Evolutionary conservation across 1,140 invertebrate species (phyloP).

Genomic region (Neotoxoptera formosana): DNA sequence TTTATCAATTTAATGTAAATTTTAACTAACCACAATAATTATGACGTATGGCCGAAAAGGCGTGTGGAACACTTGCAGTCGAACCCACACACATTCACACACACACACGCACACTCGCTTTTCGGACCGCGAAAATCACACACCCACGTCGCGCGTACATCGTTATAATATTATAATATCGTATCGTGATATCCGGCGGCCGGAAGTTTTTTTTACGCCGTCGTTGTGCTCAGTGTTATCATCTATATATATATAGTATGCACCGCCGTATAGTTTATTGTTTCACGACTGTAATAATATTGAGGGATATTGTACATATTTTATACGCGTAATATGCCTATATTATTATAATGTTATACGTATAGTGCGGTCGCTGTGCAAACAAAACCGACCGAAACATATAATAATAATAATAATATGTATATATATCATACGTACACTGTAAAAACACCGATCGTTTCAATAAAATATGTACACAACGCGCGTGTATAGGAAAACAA

Average conservation of each 20-base stretch:
- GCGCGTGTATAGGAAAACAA: background rate
- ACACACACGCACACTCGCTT: background rate
- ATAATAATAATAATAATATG: background rate
- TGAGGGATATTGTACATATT: too few species aligned
- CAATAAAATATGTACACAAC: background rate
- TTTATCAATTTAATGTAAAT: too few species aligned
- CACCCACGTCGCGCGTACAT: background rate
- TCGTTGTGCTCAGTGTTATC: background rate
- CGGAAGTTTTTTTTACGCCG: background rate
- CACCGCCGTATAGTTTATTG: background rate
- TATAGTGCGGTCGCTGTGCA: background rate
- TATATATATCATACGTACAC: too few species aligned
- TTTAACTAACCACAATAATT: too few species aligned
- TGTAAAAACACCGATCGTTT: background rate
- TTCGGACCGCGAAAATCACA: background rate
- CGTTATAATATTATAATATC: background rate
- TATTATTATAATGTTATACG: too few species aligned
- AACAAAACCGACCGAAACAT: slow-evolving; percentile 13
- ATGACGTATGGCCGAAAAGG: background rate
- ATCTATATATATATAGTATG: too few species aligned
- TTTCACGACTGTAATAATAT: background rate
- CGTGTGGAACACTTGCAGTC: background rate
- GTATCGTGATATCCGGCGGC: background rate
- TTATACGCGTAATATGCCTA: background rate
- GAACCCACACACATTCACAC: too few species aligned